Percentiles rank a stretch among this genome's conserved stretches.
phyloP scores from a whole-genome alignment of 53 echinoderm and acorn worm genomes.

The Mesocentrotus franciscanus region DNA sequence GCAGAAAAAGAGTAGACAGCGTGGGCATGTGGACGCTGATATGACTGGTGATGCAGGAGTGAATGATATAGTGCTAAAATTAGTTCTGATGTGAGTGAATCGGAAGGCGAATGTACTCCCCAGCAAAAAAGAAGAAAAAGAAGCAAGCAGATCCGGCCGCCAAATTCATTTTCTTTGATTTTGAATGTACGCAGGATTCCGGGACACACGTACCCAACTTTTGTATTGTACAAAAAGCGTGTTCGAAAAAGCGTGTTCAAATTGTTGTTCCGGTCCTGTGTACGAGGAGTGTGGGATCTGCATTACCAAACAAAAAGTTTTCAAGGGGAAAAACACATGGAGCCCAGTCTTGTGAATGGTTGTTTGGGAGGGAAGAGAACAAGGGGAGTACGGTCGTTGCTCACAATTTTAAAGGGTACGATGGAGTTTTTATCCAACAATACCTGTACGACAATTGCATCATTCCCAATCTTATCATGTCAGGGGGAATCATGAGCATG shows the following conservation, averaged over 20 bases:
- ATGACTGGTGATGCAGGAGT: background rate
- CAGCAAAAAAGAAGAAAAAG: background rate
- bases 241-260: too few relatives aligned
- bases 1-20: background rate
- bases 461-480: slow-evolving; percentile 40
- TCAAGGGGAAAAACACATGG: slow-evolving; percentile 50
- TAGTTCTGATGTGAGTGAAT: background rate
- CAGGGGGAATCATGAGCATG: slow-evolving; percentile 63
- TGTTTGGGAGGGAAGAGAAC: slow-evolving; percentile 26
- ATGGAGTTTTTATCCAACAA: slow-evolving; percentile 56
- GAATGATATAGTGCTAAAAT: background rate
- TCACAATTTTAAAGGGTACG: slow-evolving; percentile 72
- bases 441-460: slow-evolving; percentile 14
- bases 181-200: slow-evolving; percentile 54
- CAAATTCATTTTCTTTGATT: slow-evolving; percentile 43
- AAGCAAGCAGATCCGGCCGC: background rate
- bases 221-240: slow-evolving; percentile 56
- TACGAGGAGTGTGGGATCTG: slow-evolving; percentile 7
- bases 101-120: background rate
- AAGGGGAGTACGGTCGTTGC: slow-evolving; percentile 52
- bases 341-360: slow-evolving; percentile 62
- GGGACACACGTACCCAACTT: slow-evolving; percentile 59
- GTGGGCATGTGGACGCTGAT: background rate
- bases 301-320: background rate
- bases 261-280: background rate